These are phyloP conservation scores for Tychaedon coryphoeus DNA, from an alignment of 2,113 vertebrate species.

Conservation along the genomic window DNA sequence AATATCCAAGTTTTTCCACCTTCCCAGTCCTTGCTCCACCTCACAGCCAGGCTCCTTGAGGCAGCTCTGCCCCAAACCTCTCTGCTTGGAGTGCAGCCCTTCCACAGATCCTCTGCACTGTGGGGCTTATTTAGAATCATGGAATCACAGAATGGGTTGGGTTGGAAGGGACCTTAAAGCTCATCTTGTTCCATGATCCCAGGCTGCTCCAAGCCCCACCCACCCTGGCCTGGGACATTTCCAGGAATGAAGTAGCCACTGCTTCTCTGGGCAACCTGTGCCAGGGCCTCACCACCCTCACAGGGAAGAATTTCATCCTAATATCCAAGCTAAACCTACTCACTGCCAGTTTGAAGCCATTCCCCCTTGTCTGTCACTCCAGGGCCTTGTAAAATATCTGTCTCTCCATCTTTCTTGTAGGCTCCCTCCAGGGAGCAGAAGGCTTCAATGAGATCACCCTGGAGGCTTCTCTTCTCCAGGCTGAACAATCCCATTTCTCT, in stretches of 20 bases:
- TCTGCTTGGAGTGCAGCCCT: neutral
- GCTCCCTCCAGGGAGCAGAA: neutral
- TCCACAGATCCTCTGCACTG: neutral
- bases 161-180: neutral
- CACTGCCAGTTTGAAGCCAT: neutral
- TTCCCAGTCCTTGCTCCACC: neutral
- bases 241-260: neutral
- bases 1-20: neutral
- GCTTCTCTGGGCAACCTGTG: neutral
- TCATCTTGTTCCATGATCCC: neutral
- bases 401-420: neutral
- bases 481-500: neutral
- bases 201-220: neutral
- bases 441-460: neutral
- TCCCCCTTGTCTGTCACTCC: neutral
- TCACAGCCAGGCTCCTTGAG: neutral
- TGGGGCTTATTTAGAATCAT: fast-evolving
- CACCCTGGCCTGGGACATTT: neutral
- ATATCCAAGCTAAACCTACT: neutral
- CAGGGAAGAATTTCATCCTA: neutral
- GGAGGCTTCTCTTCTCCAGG: neutral
- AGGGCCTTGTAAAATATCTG: neutral
- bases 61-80: neutral
- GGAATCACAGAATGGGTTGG: neutral
- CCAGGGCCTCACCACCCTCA: neutral